Evolutionary conservation across 2,113 vertebrate genomes (phyloP).

Genomic region (Bambusicola thoracicus): DNA sequence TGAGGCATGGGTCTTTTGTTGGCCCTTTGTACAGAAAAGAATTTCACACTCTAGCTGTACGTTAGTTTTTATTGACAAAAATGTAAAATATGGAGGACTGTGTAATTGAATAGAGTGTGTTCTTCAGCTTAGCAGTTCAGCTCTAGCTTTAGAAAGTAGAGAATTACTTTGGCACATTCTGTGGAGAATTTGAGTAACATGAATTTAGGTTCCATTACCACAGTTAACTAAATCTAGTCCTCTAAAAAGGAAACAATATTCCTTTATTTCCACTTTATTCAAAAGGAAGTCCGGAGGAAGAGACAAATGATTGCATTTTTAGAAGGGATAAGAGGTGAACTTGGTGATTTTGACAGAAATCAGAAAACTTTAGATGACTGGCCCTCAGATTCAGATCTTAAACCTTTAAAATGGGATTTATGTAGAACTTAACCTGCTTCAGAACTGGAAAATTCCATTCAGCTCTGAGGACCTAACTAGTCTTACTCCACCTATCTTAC

Average conservation of each 20-base stretch:
- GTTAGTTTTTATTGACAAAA: slow-evolving; percentile 57
- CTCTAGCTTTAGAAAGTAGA: background rate
- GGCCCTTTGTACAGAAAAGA: background rate
- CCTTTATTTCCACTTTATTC: background rate
- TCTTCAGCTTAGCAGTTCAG: slow-evolving; percentile 25
- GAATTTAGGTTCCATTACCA: background rate
- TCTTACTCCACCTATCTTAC: background rate
- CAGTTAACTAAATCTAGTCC: background rate
- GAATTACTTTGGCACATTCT: background rate
- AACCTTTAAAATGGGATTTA: too few relatives aligned
- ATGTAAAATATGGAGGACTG: slow-evolving; percentile 31
- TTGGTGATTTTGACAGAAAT: background rate
- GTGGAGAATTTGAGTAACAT: background rate
- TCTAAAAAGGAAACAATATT: background rate
- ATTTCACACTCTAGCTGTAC: slow-evolving; percentile 10
- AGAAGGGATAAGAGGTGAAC: background rate
- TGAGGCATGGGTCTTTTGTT: slow-evolving; percentile 52
- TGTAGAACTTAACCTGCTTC: too few relatives aligned
- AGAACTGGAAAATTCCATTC: background rate
- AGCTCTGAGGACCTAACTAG: background rate
- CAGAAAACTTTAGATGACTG: background rate
- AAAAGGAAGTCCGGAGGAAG: accelerated
- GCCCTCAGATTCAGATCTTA: background rate
- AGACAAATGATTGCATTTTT: background rate
- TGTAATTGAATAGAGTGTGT: background rate